A percentile compares a stretch with the other conserved stretches of the same genome.
phyloP scores from a whole-genome alignment of 2,888 invertebrate species.

The Drosophila maculinotata region DNA sequence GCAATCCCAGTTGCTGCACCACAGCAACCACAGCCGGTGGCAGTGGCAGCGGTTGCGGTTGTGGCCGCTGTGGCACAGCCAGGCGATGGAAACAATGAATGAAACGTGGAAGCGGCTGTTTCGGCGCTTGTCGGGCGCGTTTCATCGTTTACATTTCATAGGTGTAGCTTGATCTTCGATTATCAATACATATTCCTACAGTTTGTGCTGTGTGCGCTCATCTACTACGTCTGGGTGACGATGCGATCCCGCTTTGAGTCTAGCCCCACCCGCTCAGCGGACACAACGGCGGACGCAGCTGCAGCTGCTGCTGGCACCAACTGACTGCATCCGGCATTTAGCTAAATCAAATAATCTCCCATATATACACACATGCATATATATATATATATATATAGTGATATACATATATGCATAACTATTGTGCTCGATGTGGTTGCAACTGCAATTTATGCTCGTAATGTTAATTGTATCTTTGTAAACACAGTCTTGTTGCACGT shows the following conservation, averaged over 20 bases:
- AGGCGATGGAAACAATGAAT: constrained; percentile 74
- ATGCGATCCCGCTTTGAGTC: constrained; percentile 49
- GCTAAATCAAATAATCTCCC: constrained; percentile 70
- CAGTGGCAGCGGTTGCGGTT: constrained; percentile 18
- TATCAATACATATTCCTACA: constrained; percentile 75
- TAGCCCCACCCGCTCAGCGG: constrained; percentile 3
- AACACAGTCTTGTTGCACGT: constrained; percentile 14
- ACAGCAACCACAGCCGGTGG: constrained; percentile 26
- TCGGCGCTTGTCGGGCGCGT: constrained; percentile 81
- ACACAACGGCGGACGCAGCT: constrained; percentile 9
- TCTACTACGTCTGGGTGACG: constrained; percentile 67
- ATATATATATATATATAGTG: no score
- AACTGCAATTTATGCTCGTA: constrained; percentile 54
- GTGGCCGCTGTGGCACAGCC: constrained; percentile 23
- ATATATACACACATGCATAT: constrained; percentile 17
- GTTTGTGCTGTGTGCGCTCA: constrained; percentile 64
- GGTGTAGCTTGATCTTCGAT: constrained; percentile 70
- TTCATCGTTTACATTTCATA: constrained; percentile 72
- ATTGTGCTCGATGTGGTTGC: constrained; percentile 70
- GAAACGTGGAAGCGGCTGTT: constrained; percentile 81
- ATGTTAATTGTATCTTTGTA: constrained; percentile 32
- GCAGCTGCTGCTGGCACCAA: constrained; percentile 18
- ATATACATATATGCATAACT: constrained; percentile 6
- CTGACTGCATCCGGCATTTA: constrained; percentile 72
- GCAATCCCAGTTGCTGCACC: constrained; percentile 17